A percentile compares a stretch with the other conserved stretches of the same genome.
Conservation (phyloP, 2,888 invertebrate genomes). For the Metalampra italica region DNA sequence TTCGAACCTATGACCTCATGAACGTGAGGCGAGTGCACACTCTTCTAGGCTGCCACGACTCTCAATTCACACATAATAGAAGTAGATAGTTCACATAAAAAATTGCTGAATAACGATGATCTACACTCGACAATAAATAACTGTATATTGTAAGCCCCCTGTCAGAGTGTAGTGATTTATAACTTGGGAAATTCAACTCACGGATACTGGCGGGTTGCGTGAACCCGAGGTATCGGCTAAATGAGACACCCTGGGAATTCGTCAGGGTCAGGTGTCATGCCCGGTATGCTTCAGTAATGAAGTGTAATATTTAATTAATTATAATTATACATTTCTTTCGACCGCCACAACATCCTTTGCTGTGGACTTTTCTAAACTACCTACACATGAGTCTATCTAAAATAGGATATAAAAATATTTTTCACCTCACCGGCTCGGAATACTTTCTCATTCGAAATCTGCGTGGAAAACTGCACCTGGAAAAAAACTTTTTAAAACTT, state of each 20-base stretch:
- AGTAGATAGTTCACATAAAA: background rate
- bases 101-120: constrained; percentile 19
- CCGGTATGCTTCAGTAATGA: constrained; percentile 35
- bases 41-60: too few relatives aligned
- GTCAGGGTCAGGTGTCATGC: constrained; percentile 20
- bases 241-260: constrained; percentile 34
- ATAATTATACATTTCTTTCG: constrained; percentile 10
- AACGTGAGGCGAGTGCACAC: too few relatives aligned
- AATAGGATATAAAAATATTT: too few relatives aligned
- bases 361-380: too few relatives aligned
- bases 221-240: constrained; percentile 29
- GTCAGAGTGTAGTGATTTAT: constrained; percentile 43
- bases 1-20: too few relatives aligned
- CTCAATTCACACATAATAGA: too few relatives aligned
- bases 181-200: constrained; percentile 40
- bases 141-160: constrained; percentile 24
- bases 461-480: too few relatives aligned
- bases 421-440: too few relatives aligned
- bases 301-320: constrained; percentile 21
- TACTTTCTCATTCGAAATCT: too few relatives aligned
- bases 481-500: too few relatives aligned
- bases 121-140: constrained; percentile 29
- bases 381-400: too few relatives aligned
- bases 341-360: too few relatives aligned
- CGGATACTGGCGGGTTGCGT: constrained; percentile 20